These are phyloP conservation scores for Eriocheir sinensis DNA, from an alignment of 1,140 invertebrate species.

Conservation along the genomic window DNA sequence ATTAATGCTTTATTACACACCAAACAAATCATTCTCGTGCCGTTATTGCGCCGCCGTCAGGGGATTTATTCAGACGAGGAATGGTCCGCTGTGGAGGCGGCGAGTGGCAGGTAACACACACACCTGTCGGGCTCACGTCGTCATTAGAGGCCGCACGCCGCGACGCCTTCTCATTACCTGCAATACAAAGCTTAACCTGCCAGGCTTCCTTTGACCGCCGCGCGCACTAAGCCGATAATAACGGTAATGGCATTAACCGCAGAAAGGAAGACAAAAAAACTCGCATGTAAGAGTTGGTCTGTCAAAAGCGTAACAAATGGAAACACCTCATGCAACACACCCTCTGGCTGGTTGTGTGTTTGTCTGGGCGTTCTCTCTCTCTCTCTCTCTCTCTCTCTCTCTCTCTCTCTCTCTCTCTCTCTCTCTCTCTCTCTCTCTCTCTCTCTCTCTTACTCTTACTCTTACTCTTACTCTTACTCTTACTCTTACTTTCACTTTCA, in stretches of 20 bases:
- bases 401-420: neutral
- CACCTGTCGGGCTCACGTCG: neutral
- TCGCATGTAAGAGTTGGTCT: neutral
- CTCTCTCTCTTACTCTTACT: neutral
- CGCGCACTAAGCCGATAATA: neutral
- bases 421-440: neutral
- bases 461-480: neutral
- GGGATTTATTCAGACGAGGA: no score
- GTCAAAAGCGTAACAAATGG: neutral
- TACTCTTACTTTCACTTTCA: neutral
- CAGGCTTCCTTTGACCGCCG: neutral
- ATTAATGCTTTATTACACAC: no score
- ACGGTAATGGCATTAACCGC: neutral
- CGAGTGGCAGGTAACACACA: neutral
- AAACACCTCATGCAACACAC: neutral
- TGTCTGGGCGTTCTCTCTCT: neutral
- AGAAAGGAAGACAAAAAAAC: no score
- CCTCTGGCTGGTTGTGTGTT: neutral
- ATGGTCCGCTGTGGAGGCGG: no score
- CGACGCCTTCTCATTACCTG: neutral
- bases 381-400: slow-evolving; percentile 22
- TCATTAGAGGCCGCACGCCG: neutral
- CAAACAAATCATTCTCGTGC: no score
- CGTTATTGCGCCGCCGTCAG: no score
- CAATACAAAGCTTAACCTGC: slow-evolving; percentile 9